These are phyloP conservation scores for Aromia moschata DNA, from an alignment of 2,888 invertebrate genomes.

Conservation along the genomic window DNA sequence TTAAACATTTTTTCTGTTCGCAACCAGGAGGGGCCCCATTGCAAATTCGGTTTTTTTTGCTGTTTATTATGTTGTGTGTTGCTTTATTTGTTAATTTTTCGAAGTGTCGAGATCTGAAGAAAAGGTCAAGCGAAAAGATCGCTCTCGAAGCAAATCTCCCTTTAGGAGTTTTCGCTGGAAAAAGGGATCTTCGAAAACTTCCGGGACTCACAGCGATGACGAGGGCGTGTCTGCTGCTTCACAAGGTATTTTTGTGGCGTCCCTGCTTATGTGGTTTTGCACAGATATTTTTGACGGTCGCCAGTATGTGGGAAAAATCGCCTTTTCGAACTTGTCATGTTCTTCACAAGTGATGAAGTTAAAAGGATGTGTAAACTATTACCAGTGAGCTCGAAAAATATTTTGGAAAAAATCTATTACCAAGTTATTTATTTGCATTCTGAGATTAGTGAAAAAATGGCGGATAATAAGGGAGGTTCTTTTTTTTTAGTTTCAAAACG, in stretches of 20 bases:
- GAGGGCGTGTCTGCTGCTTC: slow-evolving; percentile 71
- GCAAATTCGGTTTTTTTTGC: slow-evolving; percentile 12
- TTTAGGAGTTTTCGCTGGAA: slow-evolving; percentile 94
- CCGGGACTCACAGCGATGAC: slow-evolving; percentile 81
- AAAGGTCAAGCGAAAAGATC: slow-evolving; percentile 70
- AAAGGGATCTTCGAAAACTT: slow-evolving; percentile 74
- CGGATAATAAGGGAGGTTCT: too few relatives aligned
- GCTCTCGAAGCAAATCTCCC: slow-evolving; percentile 92
- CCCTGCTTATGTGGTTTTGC: background rate
- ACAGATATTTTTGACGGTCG: background rate
- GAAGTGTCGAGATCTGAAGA: slow-evolving; percentile 59
- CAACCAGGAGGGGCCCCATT: background rate
- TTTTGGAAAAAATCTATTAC: too few relatives aligned
- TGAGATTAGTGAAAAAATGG: too few relatives aligned
- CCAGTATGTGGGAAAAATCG: too few relatives aligned
- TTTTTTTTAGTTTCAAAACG: too few relatives aligned
- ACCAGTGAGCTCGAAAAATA: too few relatives aligned
- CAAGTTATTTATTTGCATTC: too few relatives aligned
- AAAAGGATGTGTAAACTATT: too few relatives aligned
- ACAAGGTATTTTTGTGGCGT: slow-evolving; percentile 42
- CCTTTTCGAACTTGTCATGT: too few relatives aligned
- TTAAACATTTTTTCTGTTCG: slow-evolving; percentile 9
- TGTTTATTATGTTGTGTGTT: slow-evolving; percentile 36
- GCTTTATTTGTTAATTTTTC: slow-evolving; percentile 45
- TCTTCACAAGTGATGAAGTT: too few relatives aligned